Base-by-base conservation (phyloP, 2,113 vertebrate species). In the Dicentrarchus labrax region DNA sequence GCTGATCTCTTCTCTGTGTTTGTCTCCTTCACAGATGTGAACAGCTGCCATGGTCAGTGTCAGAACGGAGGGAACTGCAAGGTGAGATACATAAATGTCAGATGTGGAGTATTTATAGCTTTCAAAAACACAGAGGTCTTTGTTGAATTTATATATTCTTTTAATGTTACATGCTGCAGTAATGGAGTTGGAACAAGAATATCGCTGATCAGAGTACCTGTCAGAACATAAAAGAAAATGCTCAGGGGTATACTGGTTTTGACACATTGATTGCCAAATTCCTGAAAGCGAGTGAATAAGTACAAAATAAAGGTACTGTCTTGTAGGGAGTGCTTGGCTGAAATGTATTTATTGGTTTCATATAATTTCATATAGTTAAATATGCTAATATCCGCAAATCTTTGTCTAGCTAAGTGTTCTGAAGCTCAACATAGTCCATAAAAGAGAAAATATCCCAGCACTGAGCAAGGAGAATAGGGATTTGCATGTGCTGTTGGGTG, bases 1-100 rank as follows among this genome's bases (percentile, higher is more conserved):
- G 1, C 6, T 67, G 1, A 88, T 12, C 0, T 48, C 82, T 48
- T 21, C 21, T 19, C 4, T 56, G 13, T 80, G 17, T 21, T 43
- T 82, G 13, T 10, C 87, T 70, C 59, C 43, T 78, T 75, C 71
- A 0, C 92, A 99, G 98, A 97, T 77, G 48, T 96, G 82, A 95
- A 96, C 78, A 96, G 96, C 83, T 99, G 98, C 83, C 96, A 95
- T 0, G 97, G 97, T 19, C 98, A 98, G 92, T 99, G 98, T 92
- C 96, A 97, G 91, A 96, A 99, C 1, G 97, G 97, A 60, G 98
- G 96, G 1, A 96, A 95, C 71, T 99, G 98, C 89, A 97, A 97
- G 97, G 98, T 99, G 92, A 91, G 85, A 53, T 5, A 7, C 24
- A 50, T n/a, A 11, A 13, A 36, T 2, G 1, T 43, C 10, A 70